Percentiles rank a stretch among this genome's conserved stretches.
Conservation (phyloP, 2,888 invertebrate genomes). For the Cerastis leucographa region DNA sequence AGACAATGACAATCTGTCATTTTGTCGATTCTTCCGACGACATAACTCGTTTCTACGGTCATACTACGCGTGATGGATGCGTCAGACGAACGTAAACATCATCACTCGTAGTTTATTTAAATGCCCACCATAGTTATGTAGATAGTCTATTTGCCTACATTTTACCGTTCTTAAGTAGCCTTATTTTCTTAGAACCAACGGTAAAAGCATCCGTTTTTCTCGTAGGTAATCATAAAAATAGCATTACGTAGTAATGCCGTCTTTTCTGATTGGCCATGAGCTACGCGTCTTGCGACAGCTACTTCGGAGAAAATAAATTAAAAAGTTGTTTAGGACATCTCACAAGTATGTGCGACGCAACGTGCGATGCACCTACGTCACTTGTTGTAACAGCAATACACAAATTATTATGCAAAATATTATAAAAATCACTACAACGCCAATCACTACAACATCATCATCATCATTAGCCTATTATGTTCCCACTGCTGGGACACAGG, state of each 20-base stretch:
- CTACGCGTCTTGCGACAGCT: not conserved
- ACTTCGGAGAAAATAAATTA: not conserved
- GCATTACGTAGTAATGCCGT: not conserved
- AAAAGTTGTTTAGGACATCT: not conserved
- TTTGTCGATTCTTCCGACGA: no score
- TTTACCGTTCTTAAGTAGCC: slow-evolving; percentile 10
- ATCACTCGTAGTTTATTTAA: not conserved
- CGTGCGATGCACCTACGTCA: not conserved
- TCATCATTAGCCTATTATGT: no score
- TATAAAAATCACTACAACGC: no score
- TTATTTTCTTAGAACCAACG: slow-evolving; percentile 29
- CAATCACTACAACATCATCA: no score
- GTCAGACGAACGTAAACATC: not conserved
- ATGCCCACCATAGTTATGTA: not conserved
- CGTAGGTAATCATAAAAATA: slow-evolving; percentile 17
- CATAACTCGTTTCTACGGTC: no score
- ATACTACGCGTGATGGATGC: no score
- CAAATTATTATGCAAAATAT: no score
- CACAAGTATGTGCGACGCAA: not conserved
- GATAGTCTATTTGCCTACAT: slow-evolving; percentile 2
- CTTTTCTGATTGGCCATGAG: not conserved
- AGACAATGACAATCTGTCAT: no score
- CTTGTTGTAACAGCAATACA: no score
- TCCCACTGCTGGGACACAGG: no score
- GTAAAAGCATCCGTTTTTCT: slow-evolving; percentile 37